Conservation (phyloP, 2,888 invertebrate genomes). For the Sinhomidia bicolor region DNA sequence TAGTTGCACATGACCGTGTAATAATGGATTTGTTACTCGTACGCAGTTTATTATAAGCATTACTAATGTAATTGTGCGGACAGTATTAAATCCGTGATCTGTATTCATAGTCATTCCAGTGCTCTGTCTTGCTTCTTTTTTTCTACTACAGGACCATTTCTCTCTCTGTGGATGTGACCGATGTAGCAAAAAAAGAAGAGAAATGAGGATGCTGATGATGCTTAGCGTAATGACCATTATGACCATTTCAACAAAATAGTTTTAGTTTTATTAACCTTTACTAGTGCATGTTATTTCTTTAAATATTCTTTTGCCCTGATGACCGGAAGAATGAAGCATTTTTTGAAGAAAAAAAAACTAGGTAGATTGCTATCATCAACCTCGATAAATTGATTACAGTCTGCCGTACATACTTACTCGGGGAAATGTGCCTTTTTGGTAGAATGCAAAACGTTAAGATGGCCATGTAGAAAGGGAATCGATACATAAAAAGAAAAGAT, state of each 20-base stretch:
- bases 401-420: not conserved
- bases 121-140: not conserved
- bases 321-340: not conserved
- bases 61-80: constrained; percentile 10
- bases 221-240: too few species aligned
- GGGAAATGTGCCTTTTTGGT: not conserved
- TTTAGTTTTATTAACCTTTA: too few species aligned
- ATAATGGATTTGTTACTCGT: constrained; percentile 58
- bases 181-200: not conserved
- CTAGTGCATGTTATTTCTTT: too few species aligned
- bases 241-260: too few species aligned
- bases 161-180: not conserved
- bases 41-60: constrained; percentile 36
- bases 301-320: not conserved
- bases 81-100: constrained; percentile 43
- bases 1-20: constrained; percentile 44
- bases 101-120: constrained; percentile 42
- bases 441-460: too few species aligned
- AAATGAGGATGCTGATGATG: constrained; percentile 16
- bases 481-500: constrained; percentile 35
- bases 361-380: constrained; percentile 34
- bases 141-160: not conserved
- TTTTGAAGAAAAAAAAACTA: not conserved
- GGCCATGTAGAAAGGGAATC: constrained; percentile 20
- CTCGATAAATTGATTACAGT: constrained; percentile 42